phyloP scores from a whole-genome alignment of 2,888 invertebrate genomes.

The Campaea margaritaria region DNA sequence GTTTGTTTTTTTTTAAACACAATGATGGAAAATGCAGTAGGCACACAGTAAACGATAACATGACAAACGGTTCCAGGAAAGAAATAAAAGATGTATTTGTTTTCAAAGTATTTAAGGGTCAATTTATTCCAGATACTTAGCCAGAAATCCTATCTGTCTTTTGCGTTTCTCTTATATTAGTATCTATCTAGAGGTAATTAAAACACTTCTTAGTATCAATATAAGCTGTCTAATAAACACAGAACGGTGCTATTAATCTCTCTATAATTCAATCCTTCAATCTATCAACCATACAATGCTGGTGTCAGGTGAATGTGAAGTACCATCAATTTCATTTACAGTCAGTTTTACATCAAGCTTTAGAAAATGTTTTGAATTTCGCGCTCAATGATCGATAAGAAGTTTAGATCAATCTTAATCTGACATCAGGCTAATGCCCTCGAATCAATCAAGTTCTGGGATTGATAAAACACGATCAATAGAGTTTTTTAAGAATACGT shows the following conservation, averaged over 20 bases:
- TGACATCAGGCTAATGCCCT: constrained; percentile 3
- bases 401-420: constrained; percentile 19
- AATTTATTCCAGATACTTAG: neutral
- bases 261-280: neutral
- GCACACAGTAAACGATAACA: no score
- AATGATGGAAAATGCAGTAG: no score
- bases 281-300: constrained; percentile 15
- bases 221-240: no score
- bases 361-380: constrained; percentile 13
- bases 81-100: no score
- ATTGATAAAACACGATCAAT: neutral
- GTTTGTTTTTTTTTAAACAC: no score
- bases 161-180: no score
- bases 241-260: neutral
- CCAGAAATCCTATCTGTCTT: no score
- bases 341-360: constrained; percentile 10
- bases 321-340: constrained; percentile 12
- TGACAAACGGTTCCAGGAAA: no score
- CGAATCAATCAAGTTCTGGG: neutral
- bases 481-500: neutral
- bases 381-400: neutral
- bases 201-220: no score
- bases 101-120: no score
- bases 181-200: no score
- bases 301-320: constrained; percentile 10